Base-by-base conservation (phyloP, 1,140 invertebrate species). In the Octopus bimaculoides region DNA sequence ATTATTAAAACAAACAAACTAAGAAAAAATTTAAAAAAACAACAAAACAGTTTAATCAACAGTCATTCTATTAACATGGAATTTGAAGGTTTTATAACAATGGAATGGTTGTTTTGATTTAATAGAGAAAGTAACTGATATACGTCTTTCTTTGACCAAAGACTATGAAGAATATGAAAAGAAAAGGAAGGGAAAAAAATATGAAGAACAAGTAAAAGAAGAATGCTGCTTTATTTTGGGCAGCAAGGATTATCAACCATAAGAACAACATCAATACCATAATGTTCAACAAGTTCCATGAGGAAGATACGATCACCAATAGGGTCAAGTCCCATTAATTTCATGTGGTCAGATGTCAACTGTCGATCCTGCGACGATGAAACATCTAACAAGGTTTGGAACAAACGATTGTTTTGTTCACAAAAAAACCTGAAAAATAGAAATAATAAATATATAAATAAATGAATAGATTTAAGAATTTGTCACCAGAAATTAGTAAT, bases 241-340 rank as follows among this genome's bases (percentile, higher is more conserved):
- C 90, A 91, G 82, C 90, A 91, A 10, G 89, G 88, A 80, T 89
- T 89, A 81, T 90, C 90, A 56, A 90, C 88, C 86, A 89, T 87
- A 41, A 90, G 85, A 12, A 90, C 87, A 54, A 91, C 89, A 85
- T 91, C 90, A 81, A 91, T 90, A 54, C 89, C 90, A 87, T 91
- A 91, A 79, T 87, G 87, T 80, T 91, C 90, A 54, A 90, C 87
- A 71, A 91, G 82, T 80, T 91, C 89, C 87, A 90, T 89, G 4
- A 91, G 85, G 80, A 91, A 91, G 0, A 85, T 82, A 56, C 89
- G 83, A 82, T 91, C 90, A 55, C 88, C 89, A 8, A 86, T 81
- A 4, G 90, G 89, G 83, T 91, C 89, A 10, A 91, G 86, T 7
- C 88, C 89, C 84, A 91, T 89, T 71, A 82, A 84, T 79, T 88